phyloP scores from a whole-genome alignment of 2,113 vertebrate species.

The Cathartes aura region DNA sequence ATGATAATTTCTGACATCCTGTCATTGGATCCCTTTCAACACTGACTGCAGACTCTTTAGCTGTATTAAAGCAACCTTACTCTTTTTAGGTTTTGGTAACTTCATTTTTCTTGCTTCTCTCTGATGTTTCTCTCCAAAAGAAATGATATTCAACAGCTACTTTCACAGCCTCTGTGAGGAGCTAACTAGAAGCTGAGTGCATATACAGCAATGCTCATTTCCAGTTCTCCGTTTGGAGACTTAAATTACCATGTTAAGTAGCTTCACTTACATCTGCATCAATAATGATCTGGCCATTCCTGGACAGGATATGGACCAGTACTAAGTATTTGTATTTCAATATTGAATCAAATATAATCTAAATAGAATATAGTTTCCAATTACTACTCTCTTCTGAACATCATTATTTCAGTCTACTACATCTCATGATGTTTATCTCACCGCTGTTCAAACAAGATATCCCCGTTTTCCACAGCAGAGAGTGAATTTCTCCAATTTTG shows the following conservation, averaged over 20 bases:
- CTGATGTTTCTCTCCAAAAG: not conserved
- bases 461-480: not conserved
- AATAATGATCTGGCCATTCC: not conserved
- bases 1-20: not conserved
- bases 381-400: not conserved
- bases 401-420: not conserved
- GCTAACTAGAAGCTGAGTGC: not conserved
- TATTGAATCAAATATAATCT: not conserved
- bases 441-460: not conserved
- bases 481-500: not conserved
- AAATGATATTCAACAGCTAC: not conserved
- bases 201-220: not conserved
- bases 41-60: not conserved
- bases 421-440: not conserved
- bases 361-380: not conserved
- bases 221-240: not conserved
- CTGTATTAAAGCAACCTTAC: not conserved
- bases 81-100: not conserved
- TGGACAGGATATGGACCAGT: not conserved
- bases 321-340: not conserved
- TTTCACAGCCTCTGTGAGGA: not conserved
- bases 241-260: not conserved
- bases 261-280: not conserved
- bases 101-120: not conserved
- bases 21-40: not conserved